Percentiles rank a stretch among this genome's conserved stretches.
phyloP scores from a whole-genome alignment of 1,140 invertebrate species.

The Cryptotermes secundus region DNA sequence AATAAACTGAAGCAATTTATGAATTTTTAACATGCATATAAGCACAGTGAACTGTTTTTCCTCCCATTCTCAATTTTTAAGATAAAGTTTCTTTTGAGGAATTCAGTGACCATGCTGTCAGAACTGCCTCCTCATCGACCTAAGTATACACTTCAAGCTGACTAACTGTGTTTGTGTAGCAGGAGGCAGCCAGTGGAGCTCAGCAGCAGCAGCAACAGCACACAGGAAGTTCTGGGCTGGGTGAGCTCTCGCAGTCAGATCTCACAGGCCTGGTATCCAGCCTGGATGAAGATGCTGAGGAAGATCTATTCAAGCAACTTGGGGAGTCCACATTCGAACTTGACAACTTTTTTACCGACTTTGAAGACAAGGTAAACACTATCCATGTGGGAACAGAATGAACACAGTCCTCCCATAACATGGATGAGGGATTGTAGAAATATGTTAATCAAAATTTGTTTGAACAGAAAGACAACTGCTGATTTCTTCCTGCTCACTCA shows the following conservation, averaged over 20 bases:
- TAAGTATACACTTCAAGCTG: not conserved
- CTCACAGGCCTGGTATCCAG: constrained; percentile 62
- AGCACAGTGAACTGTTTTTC: not conserved
- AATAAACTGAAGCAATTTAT: too few species aligned
- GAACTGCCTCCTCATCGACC: not conserved
- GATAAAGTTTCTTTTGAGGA: not conserved
- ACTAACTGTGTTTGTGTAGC: not conserved
- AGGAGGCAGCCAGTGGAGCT: constrained; percentile 31
- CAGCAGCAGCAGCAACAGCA: constrained; percentile 14
- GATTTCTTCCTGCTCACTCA: too few species aligned
- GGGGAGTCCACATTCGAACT: constrained; percentile 63
- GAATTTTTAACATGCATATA: too few species aligned
- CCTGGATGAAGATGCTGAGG: constrained; percentile 59
- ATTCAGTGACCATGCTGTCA: not conserved
- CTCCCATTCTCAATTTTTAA: not conserved
- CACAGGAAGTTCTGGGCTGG: constrained; percentile 43
- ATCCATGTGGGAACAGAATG: too few species aligned
- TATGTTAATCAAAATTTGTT: too few species aligned
- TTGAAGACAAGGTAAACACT: constrained; percentile 44
- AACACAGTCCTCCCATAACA: too few species aligned
- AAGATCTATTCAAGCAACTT: constrained; percentile 70
- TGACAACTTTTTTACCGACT: constrained; percentile 52
- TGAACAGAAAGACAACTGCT: too few species aligned
- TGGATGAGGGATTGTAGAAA: too few species aligned
- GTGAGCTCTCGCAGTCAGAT: constrained; percentile 67